Evolutionary conservation across 2,888 invertebrate genomes (phyloP), one percentile per base, ranked within the genome.

Genomic region (Acronicta alni): DNA sequence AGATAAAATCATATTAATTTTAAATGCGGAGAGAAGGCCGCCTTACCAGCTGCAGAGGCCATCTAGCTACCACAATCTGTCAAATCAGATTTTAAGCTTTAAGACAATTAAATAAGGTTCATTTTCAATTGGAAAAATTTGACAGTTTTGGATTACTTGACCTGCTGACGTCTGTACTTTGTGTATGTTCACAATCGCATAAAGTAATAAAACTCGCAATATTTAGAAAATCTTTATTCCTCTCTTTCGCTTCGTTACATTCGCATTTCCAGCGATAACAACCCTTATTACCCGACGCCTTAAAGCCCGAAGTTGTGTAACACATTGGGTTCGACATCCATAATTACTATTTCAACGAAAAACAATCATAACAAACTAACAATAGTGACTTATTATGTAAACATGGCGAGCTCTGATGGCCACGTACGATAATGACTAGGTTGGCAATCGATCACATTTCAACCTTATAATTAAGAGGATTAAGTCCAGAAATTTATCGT

Each of bases 191-290:
- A 4, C 0, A 6, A n/a, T 35, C n/a, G 7, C n/a, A 6, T n/a
- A 2, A 32, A 35, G n/a, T 72, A 82, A 73, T 67, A 62, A 82
- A 74, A 82, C 56, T 43, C 44, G 0, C 20, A 44, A 72, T 79
- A 66, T 80, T 84, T 80, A 79, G 75, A 88, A 89, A 86, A 77
- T 79, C 70, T 91, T 91, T 90, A 90, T 89, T 91, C 47, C 64
- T 61, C 71, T 71, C 77, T 75, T 80, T 74, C 67, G 67, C 77
- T 66, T 73, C 76, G 76, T 81, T 74, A 80, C 85, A 86, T 84
- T 88, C 88, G 85, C 87, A 73, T 68, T 69, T 53, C 44, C 63
- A 78, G 85, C 89, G 87, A 90, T 89, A 90, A 91, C 89, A 90
- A 88, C 75, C 82, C 77, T 82, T 80, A 80, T 77, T 72, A 65